These are phyloP conservation scores for Drosophila kurseongensis DNA, from an alignment of 1,140 invertebrate genomes.

Conservation along the genomic window DNA sequence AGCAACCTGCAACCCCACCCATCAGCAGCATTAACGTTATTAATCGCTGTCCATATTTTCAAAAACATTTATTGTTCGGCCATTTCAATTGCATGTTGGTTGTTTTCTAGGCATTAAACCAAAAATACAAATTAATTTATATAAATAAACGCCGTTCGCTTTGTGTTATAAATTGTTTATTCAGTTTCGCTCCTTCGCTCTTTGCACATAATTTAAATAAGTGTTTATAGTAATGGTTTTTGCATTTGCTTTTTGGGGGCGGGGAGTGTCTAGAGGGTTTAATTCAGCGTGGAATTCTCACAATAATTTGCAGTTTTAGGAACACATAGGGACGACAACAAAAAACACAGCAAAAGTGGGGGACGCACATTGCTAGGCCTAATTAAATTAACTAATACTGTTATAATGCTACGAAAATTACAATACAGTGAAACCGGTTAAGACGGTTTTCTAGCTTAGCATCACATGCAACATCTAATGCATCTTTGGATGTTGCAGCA, in stretches of 20 bases:
- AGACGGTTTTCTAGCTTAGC: slow-evolving; percentile 43
- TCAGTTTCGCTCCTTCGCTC: slow-evolving; percentile 39
- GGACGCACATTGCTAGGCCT: slow-evolving; percentile 54
- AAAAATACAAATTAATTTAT: slow-evolving; percentile 17
- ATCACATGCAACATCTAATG: slow-evolving; percentile 64
- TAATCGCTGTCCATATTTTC: slow-evolving; percentile 41
- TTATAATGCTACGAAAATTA: slow-evolving; percentile 69
- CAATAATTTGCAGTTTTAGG: slow-evolving; percentile 72
- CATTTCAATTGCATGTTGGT: slow-evolving; percentile 38
- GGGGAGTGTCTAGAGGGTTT: slow-evolving; percentile 49
- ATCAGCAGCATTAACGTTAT: slow-evolving; percentile 19
- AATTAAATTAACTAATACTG: slow-evolving; percentile 83
- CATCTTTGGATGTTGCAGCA: slow-evolving; percentile 58
- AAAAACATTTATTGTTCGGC: slow-evolving; percentile 24
- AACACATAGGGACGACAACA: slow-evolving; percentile 64
- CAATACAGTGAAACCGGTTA: slow-evolving; percentile 46
- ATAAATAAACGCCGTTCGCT: slow-evolving; percentile 21
- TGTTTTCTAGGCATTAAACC: not conserved
- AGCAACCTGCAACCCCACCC: slow-evolving; percentile 8
- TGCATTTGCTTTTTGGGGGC: slow-evolving; percentile 31
- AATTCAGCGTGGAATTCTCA: slow-evolving; percentile 67
- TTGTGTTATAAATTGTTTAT: slow-evolving; percentile 81
- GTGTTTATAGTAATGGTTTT: slow-evolving; percentile 58
- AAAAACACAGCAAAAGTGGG: slow-evolving; percentile 26
- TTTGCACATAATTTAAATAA: slow-evolving; percentile 80